phyloP scores from a whole-genome alignment of 1,140 invertebrate genomes.

The Pseudomyrmex gracilis region DNA sequence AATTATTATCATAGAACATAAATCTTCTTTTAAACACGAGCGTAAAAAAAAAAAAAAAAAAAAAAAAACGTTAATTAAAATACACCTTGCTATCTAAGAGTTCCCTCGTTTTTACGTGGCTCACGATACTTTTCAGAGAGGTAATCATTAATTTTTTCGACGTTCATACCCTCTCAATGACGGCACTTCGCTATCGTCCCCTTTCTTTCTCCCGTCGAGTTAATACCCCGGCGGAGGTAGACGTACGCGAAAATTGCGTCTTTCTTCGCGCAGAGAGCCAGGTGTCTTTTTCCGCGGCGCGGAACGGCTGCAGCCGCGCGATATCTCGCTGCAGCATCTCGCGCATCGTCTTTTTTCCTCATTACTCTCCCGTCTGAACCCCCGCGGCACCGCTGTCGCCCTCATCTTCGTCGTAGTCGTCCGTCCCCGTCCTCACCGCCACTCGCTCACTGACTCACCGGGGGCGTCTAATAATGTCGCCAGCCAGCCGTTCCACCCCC shows the following conservation, averaged over 20 bases:
- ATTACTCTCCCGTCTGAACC: slow-evolving; percentile 76
- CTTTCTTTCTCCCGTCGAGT: slow-evolving; percentile 62
- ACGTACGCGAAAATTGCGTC: slow-evolving; percentile 73
- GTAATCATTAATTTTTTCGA: slow-evolving; percentile 10
- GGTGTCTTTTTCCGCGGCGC: slow-evolving; percentile 63
- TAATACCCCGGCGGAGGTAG: slow-evolving; percentile 62
- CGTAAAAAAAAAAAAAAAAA: neutral
- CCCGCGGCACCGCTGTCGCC: slow-evolving; percentile 26
- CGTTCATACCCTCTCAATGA: slow-evolving; percentile 14
- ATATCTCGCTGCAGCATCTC: slow-evolving; percentile 68
- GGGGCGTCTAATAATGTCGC: slow-evolving; percentile 86
- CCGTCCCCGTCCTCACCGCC: slow-evolving; percentile 69
- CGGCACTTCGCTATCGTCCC: slow-evolving; percentile 31
- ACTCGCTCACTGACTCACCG: slow-evolving; percentile 78
- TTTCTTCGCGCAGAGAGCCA: slow-evolving; percentile 63
- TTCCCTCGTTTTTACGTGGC: neutral
- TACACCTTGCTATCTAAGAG: neutral
- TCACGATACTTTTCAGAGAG: neutral
- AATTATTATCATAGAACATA: too few species aligned
- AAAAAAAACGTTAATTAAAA: slow-evolving; percentile 13
- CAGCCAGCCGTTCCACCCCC: slow-evolving; percentile 82
- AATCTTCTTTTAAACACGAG: too few species aligned
- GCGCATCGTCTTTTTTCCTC: slow-evolving; percentile 82
- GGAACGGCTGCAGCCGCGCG: slow-evolving; percentile 58
- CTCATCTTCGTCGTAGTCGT: slow-evolving; percentile 50